Evolutionary conservation across 1,140 invertebrate species (phyloP), one percentile per base, ranked within the genome.

Genomic region (Drosophila lacertosa): DNA sequence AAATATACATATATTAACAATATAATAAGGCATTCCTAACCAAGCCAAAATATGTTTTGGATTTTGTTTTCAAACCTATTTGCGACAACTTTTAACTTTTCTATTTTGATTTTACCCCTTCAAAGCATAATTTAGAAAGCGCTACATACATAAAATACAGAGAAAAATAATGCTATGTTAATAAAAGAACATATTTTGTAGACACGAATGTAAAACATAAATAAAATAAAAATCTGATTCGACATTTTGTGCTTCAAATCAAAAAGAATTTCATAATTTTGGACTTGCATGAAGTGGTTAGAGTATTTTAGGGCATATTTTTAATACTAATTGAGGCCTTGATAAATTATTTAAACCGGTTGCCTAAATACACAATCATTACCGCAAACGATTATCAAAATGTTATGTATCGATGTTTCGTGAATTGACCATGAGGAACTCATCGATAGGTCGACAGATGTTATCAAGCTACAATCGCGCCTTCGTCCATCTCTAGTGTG

Each of bases 21-120:
- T 33, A 77, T 63, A 64, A 82, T 77, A 74, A 77, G 78, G 79
- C 79, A 82, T 82, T 82, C 79, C 79, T 82, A 77, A 82, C 42
- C 42, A 70, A 40, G 65, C 47, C 65, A 70, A 74, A 68, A 40
- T 16, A 53, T 22, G 7, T 48, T 55, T 69, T 54, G 59, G 58
- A 62, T 68, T 64, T 64, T 48, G 55, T 48, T 35, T 35, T 64
- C 32, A 26, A 33, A 55, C 40, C 50, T 42, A 32, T 62, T 35
- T 48, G 26, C 26, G 15, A 65, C 24, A 64, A 47, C 33, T 26
- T 35, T 45, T 32, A 15, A 35, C 24, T 35, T 44, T 18, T 29
- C 16, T 57, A 26, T 51, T 57, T 50, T 42, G 59, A 58, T 45
- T 53, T 58, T 71, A 26, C 44, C 29, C 22, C 15, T 59, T 44